Evolutionary conservation across 2,888 invertebrate genomes (phyloP), one percentile per base, ranked within the genome.

Genomic region (Polylopha cassiicola): DNA sequence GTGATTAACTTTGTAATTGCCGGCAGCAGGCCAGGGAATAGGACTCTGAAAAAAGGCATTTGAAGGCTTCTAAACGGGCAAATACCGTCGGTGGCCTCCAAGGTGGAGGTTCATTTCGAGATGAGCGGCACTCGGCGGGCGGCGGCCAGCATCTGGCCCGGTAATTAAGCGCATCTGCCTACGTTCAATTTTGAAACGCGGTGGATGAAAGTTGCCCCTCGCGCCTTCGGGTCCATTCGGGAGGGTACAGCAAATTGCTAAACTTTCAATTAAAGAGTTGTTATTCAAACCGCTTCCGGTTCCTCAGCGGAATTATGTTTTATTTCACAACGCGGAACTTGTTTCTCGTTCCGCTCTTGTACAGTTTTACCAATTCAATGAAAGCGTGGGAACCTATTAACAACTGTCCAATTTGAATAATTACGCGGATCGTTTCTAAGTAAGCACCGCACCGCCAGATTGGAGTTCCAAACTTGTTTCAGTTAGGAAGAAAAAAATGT

Each of bases 251-350:
- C 82, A 84, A 85, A 85, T 84, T 84, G 82, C 84, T 81, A 81
- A 84, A 85, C 84, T 85, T 85, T 85, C 85, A 81, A 85, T 84
- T 84, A 85, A 84, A 85, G 84, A 85, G 84, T 81, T 84, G 84
- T 81, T 85, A 82, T 78, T 82, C 78, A 78, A 80, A 80, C 84
- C 78, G 75, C 82, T 73, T 64, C 57, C 69, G 59, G 73, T 66
- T 73, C 64, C 71, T 70, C 70, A 61, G 63, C 58, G 72, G 62
- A 74, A 80, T 85, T 80, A 80, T 81, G 73, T 81, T 80, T 80
- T 82, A 82, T 82, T 77, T 73, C 65, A 59, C 69, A 71, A 69
- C 64, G 72, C 68, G 71, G 65, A 72, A 68, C 72, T 79, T 74
- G 70, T 77, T 77, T 73, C 62, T 53, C 59, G 62, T 62, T 71